phyloP scores from a whole-genome alignment of 2,113 vertebrate species.

The Neomonachus schauinslandi region DNA sequence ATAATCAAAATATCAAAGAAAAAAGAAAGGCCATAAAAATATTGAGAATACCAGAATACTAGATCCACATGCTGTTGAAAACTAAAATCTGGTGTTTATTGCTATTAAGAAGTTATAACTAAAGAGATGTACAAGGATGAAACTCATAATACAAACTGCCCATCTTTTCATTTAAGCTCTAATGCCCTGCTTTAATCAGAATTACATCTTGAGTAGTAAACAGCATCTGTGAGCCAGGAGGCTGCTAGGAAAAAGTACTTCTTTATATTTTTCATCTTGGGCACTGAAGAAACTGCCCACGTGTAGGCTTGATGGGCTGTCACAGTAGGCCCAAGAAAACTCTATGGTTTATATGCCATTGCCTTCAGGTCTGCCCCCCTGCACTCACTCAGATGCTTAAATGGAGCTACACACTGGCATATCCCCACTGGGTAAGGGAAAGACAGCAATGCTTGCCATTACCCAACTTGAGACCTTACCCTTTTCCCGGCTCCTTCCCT shows the following conservation, averaged over 20 bases:
- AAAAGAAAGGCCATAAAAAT: slow-evolving; percentile 52
- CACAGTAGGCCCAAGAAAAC: neutral
- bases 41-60: slow-evolving; percentile 52
- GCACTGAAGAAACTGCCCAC: neutral
- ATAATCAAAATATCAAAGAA: slow-evolving; percentile 37
- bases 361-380: neutral
- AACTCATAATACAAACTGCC: neutral
- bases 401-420: neutral
- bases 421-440: neutral
- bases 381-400: neutral
- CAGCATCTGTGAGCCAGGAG: slow-evolving; percentile 53
- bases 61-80: slow-evolving; percentile 60
- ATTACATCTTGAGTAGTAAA: slow-evolving; percentile 36
- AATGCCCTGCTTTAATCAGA: slow-evolving; percentile 56
- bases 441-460: too few species aligned
- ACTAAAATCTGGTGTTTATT: slow-evolving; percentile 60
- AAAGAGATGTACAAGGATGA: slow-evolving; percentile 25
- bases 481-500: neutral
- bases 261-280: neutral
- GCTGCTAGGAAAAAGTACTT: neutral
- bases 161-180: slow-evolving; percentile 33
- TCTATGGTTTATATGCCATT: neutral
- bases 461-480: neutral
- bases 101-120: slow-evolving; percentile 34
- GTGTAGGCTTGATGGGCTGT: neutral